Evolutionary conservation across 2,113 vertebrate species (phyloP).

Genomic region (Glaucidium brasilianum): DNA sequence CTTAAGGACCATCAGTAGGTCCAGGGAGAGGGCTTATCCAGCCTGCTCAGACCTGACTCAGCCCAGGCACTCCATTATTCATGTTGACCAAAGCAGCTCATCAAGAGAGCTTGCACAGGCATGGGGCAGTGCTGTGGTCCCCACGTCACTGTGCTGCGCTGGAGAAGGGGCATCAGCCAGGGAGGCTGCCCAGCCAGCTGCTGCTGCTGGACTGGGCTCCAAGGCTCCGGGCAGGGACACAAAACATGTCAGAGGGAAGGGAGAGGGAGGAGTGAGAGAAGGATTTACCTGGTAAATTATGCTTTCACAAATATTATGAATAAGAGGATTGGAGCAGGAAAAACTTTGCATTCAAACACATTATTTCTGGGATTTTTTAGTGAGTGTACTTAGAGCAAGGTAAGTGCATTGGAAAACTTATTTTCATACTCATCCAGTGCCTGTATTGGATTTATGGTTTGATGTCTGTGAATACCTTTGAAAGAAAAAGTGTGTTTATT

Average conservation of each 20-base stretch:
- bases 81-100: not conserved
- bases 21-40: slow-evolving; percentile 1
- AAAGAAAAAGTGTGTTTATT: not conserved
- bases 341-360: not conserved
- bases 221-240: not conserved
- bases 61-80: not conserved
- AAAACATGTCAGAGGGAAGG: not conserved
- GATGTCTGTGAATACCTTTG: not conserved
- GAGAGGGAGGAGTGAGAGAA: not conserved
- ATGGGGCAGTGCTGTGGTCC: fast-evolving
- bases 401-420: not conserved
- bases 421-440: not conserved
- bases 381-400: not conserved
- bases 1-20: not conserved
- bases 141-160: not conserved
- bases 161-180: not conserved
- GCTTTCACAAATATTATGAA: not conserved
- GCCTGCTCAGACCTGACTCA: not conserved
- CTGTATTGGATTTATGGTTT: not conserved
- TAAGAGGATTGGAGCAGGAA: not conserved
- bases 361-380: not conserved
- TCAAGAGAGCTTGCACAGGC: not conserved
- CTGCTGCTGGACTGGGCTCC: not conserved
- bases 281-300: not conserved
- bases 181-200: not conserved